Evolutionary conservation across 2,797 vertebrate genomes (phyloP).

Genomic region (Gymnodraco acuticeps): DNA sequence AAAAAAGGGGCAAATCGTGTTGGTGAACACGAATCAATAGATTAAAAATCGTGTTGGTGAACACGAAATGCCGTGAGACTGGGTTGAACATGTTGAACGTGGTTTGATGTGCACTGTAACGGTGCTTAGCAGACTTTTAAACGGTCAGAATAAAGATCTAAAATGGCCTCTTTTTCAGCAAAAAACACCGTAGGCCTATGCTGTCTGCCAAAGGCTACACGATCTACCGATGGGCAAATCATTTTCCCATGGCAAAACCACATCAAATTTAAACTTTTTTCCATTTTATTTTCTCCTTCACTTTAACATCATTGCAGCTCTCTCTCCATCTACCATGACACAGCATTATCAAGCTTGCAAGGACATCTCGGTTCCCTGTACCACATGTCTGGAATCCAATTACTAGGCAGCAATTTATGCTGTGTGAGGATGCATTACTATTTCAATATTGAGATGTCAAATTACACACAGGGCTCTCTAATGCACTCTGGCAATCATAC

Average conservation of each 20-base stretch:
- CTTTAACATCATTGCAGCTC: constrained; percentile 28
- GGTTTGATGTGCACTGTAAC: background rate
- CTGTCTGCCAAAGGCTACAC: background rate
- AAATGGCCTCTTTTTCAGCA: background rate
- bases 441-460: constrained; percentile 86
- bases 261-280: constrained; percentile 19
- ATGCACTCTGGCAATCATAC: constrained; percentile 82
- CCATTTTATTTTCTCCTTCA: constrained; percentile 16
- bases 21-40: too few relatives aligned
- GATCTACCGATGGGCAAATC: constrained; percentile 9
- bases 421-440: constrained; percentile 81
- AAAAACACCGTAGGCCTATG: background rate
- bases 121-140: constrained; percentile 9
- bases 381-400: constrained; percentile 78
- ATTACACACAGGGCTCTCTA: constrained; percentile 80
- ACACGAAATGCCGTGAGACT: too few relatives aligned
- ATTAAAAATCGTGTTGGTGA: too few relatives aligned
- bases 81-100: constrained; percentile 12
- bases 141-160: background rate
- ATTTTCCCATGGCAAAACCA: constrained; percentile 20
- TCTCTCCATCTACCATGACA: constrained; percentile 61
- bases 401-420: constrained; percentile 78
- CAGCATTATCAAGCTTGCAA: constrained; percentile 73
- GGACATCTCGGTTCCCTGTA: constrained; percentile 70
- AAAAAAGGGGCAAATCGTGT: too few relatives aligned